A percentile compares a stretch with the other conserved stretches of the same genome.
Conservation (phyloP, 2,113 vertebrate genomes). For the Ptilonorhynchus violaceus region DNA sequence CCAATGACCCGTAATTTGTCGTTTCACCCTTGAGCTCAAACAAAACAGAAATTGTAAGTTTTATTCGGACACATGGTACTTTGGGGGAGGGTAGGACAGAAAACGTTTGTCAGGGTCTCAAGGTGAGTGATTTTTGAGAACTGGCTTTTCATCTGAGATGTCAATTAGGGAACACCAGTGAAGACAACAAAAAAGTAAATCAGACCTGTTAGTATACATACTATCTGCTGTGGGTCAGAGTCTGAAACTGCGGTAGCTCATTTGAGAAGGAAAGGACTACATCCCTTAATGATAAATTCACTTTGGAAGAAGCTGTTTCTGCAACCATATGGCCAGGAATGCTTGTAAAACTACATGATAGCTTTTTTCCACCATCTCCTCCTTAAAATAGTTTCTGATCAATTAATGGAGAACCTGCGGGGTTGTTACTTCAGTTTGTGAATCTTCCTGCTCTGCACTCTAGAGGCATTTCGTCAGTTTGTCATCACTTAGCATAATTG, state of each 20-base stretch:
- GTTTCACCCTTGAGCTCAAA: neutral
- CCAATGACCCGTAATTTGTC: neutral
- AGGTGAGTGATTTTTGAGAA: neutral
- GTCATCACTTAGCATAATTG: neutral
- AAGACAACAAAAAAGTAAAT: neutral
- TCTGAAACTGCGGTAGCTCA: neutral
- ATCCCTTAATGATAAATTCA: neutral
- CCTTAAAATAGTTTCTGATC: neutral
- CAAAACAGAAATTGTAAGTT: neutral
- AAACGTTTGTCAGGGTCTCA: neutral
- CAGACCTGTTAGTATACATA: neutral
- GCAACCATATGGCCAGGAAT: neutral
- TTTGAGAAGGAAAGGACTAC: neutral
- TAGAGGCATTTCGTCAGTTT: neutral
- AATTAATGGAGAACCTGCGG: neutral
- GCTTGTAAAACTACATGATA: neutral
- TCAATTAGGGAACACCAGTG: neutral
- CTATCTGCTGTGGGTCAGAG: neutral
- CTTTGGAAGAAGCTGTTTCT: neutral
- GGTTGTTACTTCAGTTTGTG: neutral
- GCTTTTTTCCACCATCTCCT: neutral
- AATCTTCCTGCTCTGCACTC: neutral
- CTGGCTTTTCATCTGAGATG: neutral
- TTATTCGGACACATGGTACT: neutral
- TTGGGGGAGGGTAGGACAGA: neutral